These are phyloP conservation scores for Argyresthia goedartella DNA, from an alignment of 2,888 invertebrate species.

Conservation along the genomic window DNA sequence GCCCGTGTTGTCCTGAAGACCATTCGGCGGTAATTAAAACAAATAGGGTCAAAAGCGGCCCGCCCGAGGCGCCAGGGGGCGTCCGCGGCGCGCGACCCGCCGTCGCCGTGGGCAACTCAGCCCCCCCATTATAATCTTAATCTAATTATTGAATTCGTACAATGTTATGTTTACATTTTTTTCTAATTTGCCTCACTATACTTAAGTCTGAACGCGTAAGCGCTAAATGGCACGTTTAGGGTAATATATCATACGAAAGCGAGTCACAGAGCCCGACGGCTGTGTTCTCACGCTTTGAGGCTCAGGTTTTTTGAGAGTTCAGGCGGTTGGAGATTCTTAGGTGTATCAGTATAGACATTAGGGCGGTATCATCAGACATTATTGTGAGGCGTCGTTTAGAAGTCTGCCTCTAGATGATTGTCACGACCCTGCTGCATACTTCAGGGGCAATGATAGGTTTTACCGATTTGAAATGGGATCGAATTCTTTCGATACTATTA, in stretches of 20 bases:
- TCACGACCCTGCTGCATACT: constrained; percentile 41
- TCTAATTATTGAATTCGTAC: constrained; percentile 71
- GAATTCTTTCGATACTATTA: not conserved
- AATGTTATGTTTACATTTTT: constrained; percentile 70
- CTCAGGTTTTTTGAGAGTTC: constrained; percentile 24
- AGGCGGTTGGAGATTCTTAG: constrained; percentile 19
- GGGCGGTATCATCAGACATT: constrained; percentile 33
- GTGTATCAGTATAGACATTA: constrained; percentile 30
- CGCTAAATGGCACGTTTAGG: constrained; percentile 70
- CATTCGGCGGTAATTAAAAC: constrained; percentile 66
- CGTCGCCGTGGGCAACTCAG: constrained; percentile 53
- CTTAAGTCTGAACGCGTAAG: constrained; percentile 63
- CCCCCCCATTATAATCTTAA: constrained; percentile 66
- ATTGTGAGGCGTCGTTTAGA: constrained; percentile 43
- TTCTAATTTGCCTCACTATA: constrained; percentile 66
- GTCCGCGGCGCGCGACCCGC: constrained; percentile 43
- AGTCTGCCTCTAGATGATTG: constrained; percentile 58
- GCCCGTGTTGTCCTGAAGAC: constrained; percentile 55
- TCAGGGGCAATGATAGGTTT: constrained; percentile 4
- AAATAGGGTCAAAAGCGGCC: constrained; percentile 65
- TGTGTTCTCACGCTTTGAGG: constrained; percentile 51
- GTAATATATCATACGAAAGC: constrained; percentile 59
- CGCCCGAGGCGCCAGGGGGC: constrained; percentile 66
- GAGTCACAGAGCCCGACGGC: constrained; percentile 53
- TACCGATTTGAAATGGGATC: not conserved